Percentiles rank a stretch among this genome's conserved stretches.
phyloP scores from a whole-genome alignment of 2,888 invertebrate genomes.

The Bellardia bayeri region DNA sequence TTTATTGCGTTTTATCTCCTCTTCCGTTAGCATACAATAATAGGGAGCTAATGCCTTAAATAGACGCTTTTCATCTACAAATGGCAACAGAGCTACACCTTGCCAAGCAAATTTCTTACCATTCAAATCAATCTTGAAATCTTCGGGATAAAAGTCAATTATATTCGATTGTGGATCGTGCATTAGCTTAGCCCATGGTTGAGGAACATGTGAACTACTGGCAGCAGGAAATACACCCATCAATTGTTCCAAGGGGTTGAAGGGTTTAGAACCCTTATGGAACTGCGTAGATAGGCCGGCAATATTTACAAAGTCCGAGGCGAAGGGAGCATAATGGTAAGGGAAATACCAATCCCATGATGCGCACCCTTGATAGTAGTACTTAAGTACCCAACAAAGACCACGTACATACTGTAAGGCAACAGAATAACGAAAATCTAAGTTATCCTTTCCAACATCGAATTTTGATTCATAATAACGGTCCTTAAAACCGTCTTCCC shows the following conservation, averaged over 20 bases:
- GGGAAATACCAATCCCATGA: conserved; percentile 99
- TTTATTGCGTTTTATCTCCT: conserved; percentile 94
- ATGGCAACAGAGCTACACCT: conserved; percentile 98
- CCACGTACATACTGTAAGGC: conserved; percentile 98
- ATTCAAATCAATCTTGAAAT: conserved; percentile 99
- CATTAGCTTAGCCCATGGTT: conserved; percentile 97
- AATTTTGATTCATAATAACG: conserved; percentile 98
- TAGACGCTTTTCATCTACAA: conserved; percentile 96
- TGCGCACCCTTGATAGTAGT: conserved; percentile 99
- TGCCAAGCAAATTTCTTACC: conserved; percentile 99
- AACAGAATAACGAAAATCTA: conserved; percentile 95
- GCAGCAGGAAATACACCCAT: conserved; percentile 99
- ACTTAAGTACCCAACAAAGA: conserved; percentile 98
- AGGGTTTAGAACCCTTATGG: conserved; percentile 94
- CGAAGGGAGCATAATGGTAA: conserved; percentile 99
- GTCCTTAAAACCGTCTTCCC: conserved; percentile 99
- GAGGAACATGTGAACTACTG: conserved; percentile 96
- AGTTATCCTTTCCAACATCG: conserved; percentile 90
- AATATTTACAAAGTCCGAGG: conserved; percentile 98
- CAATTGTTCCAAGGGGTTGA: conserved; percentile 98
- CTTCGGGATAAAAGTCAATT: conserved; percentile 99
- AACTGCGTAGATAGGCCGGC: conserved; percentile 94
- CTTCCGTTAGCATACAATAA: conserved; percentile 91
- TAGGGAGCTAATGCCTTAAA: conserved; percentile 93
- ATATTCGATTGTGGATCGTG: conserved; percentile 95